Conservation (phyloP, 1,140 invertebrate genomes). For the Tribolium madens region DNA sequence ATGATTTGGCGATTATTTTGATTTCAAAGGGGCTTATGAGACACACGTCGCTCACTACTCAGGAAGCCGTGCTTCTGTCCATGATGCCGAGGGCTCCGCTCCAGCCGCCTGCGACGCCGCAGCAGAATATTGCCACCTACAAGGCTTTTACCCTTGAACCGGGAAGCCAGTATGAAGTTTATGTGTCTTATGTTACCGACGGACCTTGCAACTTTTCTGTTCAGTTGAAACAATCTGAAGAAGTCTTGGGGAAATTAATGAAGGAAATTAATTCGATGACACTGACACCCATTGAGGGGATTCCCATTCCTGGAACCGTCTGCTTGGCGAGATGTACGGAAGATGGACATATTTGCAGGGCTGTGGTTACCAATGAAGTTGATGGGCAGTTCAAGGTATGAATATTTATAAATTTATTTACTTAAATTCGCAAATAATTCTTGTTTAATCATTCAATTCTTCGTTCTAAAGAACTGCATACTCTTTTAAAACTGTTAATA, state of each 20-base stretch:
- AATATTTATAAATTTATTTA: not conserved
- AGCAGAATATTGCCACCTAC: slow-evolving; percentile 54
- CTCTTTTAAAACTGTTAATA: too few relatives aligned
- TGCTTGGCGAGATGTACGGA: slow-evolving; percentile 77
- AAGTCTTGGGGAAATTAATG: slow-evolving; percentile 75
- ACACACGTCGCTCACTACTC: slow-evolving; percentile 55
- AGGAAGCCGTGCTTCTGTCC: slow-evolving; percentile 57
- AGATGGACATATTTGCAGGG: slow-evolving; percentile 76
- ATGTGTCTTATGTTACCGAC: slow-evolving; percentile 80
- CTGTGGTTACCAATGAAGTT: slow-evolving; percentile 77
- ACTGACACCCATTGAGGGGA: slow-evolving; percentile 72
- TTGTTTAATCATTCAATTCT: too few relatives aligned
- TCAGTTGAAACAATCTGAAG: slow-evolving; percentile 72
- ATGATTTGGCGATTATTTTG: slow-evolving; percentile 45
- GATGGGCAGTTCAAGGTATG: slow-evolving; percentile 66
- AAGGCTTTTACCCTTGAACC: slow-evolving; percentile 63
- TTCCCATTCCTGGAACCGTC: slow-evolving; percentile 76
- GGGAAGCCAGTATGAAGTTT: slow-evolving; percentile 72
- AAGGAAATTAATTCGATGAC: slow-evolving; percentile 72
- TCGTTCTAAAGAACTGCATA: too few relatives aligned
- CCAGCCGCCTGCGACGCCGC: slow-evolving; percentile 6
- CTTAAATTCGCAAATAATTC: not conserved
- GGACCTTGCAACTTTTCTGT: slow-evolving; percentile 81
- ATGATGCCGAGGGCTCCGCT: slow-evolving; percentile 44
- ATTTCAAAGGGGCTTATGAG: slow-evolving; percentile 54